phyloP scores from a whole-genome alignment of 2,113 vertebrate genomes.

The Eclectus roratus region DNA sequence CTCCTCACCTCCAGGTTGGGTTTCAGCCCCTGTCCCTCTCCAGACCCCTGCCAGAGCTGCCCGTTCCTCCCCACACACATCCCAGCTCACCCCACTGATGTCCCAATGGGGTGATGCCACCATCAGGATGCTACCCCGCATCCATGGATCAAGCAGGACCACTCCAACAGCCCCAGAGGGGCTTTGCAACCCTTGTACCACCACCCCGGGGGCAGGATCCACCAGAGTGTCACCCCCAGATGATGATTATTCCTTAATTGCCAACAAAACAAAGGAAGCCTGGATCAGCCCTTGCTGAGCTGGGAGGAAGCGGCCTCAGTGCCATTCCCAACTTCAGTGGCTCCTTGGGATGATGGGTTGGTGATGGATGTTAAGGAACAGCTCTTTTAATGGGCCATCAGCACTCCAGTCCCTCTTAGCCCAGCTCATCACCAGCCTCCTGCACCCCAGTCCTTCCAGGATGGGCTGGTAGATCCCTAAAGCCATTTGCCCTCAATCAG shows the following conservation, averaged over 20 bases:
- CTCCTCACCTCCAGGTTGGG: not conserved
- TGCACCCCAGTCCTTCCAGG: fast-evolving
- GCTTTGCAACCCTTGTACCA: not conserved
- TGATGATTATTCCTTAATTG: not conserved
- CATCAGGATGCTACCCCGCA: not conserved
- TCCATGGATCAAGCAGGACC: fast-evolving
- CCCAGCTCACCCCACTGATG: not conserved
- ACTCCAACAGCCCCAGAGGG: fast-evolving
- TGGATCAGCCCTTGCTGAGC: not conserved
- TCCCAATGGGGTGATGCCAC: fast-evolving
- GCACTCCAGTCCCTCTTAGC: not conserved
- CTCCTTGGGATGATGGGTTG: not conserved
- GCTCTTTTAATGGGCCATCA: not conserved
- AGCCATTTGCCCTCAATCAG: not conserved
- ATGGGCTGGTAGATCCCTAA: not conserved
- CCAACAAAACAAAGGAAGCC: not conserved
- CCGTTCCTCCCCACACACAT: fast-evolving
- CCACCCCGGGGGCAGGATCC: not conserved
- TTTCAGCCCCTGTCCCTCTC: not conserved
- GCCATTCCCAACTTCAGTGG: not conserved
- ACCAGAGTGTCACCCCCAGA: not conserved
- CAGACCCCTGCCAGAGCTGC: fast-evolving
- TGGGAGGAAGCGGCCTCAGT: not conserved
- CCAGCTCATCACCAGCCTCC: not conserved
- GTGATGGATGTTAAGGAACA: not conserved